These are phyloP conservation scores for Drosophila pachea DNA, from an alignment of 1,140 invertebrate species.

Conservation along the genomic window DNA sequence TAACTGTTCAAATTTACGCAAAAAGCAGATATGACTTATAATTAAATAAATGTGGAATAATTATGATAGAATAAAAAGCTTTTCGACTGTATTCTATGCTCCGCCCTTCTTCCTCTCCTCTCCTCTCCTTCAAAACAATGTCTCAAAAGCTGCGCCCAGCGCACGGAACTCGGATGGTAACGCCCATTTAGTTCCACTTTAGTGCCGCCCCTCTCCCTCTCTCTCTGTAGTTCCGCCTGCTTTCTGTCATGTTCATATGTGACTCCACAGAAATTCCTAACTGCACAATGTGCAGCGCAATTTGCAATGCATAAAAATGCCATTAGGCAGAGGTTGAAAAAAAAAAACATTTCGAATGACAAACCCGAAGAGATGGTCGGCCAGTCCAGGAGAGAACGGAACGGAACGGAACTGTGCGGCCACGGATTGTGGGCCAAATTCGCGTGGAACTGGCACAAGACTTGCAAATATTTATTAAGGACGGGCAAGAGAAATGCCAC, in stretches of 20 bases:
- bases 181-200: slow-evolving; percentile 28
- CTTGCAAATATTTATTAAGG: slow-evolving; percentile 36
- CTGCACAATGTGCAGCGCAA: slow-evolving; percentile 24
- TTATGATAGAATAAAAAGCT: too few species aligned
- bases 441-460: slow-evolving; percentile 51
- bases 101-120: too few species aligned
- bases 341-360: slow-evolving; percentile 18
- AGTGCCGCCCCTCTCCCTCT: neutral
- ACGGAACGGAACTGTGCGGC: slow-evolving; percentile 5
- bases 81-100: too few species aligned
- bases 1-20: too few species aligned
- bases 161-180: slow-evolving; percentile 1
- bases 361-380: slow-evolving; percentile 19
- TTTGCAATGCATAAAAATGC: slow-evolving; percentile 55
- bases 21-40: too few species aligned
- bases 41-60: too few species aligned
- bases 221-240: neutral
- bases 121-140: too few species aligned
- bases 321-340: slow-evolving; percentile 35
- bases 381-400: slow-evolving; percentile 27
- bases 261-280: slow-evolving; percentile 41
- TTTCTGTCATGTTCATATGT: slow-evolving; percentile 23
- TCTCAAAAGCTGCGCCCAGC: neutral
- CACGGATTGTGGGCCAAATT: slow-evolving; percentile 41
- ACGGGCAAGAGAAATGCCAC: slow-evolving; percentile 32